Percentiles rank a stretch among this genome's conserved stretches.
phyloP scores from a whole-genome alignment of 2,113 vertebrate genomes.

The Electrona antarctica region DNA sequence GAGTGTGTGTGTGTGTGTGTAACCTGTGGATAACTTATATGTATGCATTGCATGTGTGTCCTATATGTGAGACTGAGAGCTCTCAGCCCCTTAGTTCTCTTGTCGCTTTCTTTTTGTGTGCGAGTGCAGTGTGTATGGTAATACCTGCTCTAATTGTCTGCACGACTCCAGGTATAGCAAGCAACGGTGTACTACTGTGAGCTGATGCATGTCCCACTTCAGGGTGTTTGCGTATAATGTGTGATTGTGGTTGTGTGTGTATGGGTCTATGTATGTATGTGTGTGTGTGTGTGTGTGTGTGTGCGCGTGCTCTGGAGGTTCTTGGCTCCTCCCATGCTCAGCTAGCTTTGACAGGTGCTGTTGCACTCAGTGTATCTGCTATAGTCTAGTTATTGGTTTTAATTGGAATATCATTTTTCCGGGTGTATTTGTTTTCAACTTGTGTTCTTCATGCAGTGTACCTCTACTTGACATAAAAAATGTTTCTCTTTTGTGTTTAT shows the following conservation, averaged over 20 bases:
- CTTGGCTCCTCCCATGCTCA: conserved; percentile 43
- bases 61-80: conserved; percentile 44
- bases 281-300: conserved; percentile 11
- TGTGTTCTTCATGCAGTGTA: conserved; percentile 49
- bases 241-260: conserved; percentile 24
- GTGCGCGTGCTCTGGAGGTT: conserved; percentile 41
- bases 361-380: conserved; percentile 72
- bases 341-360: conserved; percentile 72
- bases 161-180: conserved; percentile 76
- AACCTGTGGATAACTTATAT: conserved; percentile 49
- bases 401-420: conserved; percentile 52
- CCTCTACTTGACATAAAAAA: conserved; percentile 54
- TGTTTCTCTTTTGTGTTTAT: conserved; percentile 46
- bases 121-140: conserved; percentile 13
- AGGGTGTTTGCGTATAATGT: conserved; percentile 18
- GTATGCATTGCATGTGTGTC: conserved; percentile 83
- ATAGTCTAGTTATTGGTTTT: conserved; percentile 58
- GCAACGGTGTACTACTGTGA: conserved; percentile 73
- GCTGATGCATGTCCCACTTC: conserved; percentile 83
- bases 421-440: conserved; percentile 53
- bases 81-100: conserved; percentile 9
- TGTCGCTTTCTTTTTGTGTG: conserved; percentile 39
- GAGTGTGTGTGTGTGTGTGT: conserved; percentile 33
- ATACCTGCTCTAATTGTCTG: conserved; percentile 74
- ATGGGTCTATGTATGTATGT: conserved; percentile 21